These are phyloP conservation scores for Sylvia atricapilla DNA, from an alignment of 2,113 vertebrate species.

Conservation along the genomic window DNA sequence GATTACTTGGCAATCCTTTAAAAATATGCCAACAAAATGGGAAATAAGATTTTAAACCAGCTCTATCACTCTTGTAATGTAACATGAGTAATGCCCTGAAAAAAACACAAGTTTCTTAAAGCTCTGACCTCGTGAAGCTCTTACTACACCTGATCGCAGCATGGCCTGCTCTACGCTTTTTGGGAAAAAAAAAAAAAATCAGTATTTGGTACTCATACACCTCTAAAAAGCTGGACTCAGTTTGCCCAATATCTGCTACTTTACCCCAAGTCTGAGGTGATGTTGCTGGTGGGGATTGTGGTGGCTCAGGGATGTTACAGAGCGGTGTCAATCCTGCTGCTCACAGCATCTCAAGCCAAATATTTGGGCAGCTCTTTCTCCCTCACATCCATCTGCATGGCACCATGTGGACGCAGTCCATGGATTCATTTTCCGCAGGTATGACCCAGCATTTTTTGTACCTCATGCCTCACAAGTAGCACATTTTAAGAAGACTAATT, in stretches of 20 bases:
- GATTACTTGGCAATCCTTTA: constrained; percentile 24
- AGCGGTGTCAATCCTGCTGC: rapidly evolving
- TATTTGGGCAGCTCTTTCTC: background rate
- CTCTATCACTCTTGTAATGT: background rate
- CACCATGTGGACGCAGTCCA: background rate
- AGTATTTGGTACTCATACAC: background rate
- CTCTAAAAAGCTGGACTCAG: background rate
- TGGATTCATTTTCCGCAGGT: background rate
- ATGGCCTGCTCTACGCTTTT: background rate
- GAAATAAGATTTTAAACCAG: constrained; percentile 20
- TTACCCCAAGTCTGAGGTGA: background rate
- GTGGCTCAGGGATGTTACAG: rapidly evolving
- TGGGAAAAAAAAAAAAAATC: background rate
- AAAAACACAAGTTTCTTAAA: background rate
- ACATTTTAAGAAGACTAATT: background rate
- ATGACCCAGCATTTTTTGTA: background rate
- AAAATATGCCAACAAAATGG: constrained; percentile 18
- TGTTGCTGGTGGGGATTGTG: background rate
- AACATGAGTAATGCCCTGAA: background rate
- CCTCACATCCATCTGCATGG: background rate
- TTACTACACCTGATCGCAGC: rapidly evolving
- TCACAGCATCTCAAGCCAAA: background rate
- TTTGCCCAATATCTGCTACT: background rate
- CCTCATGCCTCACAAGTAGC: background rate
- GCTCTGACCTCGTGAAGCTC: background rate